These are phyloP conservation scores for Slavum lentiscoides DNA, from an alignment of 2,888 invertebrate genomes.

Conservation along the genomic window DNA sequence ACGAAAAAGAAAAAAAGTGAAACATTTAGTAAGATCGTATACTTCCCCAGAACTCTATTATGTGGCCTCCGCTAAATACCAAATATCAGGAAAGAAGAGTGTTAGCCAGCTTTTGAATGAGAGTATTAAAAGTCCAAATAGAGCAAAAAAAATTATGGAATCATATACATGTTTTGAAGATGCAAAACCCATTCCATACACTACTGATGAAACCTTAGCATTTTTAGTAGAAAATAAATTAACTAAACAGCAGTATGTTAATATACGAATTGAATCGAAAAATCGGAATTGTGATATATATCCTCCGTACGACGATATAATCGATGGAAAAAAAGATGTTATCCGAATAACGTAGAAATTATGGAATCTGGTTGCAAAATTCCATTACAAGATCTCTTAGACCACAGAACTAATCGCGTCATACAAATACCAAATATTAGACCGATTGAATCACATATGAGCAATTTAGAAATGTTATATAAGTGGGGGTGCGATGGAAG, in stretches of 20 bases:
- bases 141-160: neutral
- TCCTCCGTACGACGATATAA: neutral
- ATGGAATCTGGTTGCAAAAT: neutral
- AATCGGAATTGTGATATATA: conserved; percentile 11
- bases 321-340: conserved; percentile 3
- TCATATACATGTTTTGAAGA: neutral
- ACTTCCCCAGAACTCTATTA: too few relatives aligned
- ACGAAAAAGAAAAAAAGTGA: too few relatives aligned
- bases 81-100: too few relatives aligned
- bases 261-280: neutral
- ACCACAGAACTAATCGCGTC: neutral
- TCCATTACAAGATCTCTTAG: neutral
- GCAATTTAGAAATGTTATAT: neutral
- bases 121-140: neutral
- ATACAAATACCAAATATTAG: neutral
- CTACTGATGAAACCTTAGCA: conserved; percentile 9
- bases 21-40: too few relatives aligned
- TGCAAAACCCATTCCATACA: neutral
- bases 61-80: too few relatives aligned
- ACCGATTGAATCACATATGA: neutral
- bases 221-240: conserved; percentile 22
- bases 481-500: conserved; percentile 17
- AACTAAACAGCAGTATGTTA: conserved; percentile 14
- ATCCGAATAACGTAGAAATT: neutral
- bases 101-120: too few relatives aligned